phyloP scores from a whole-genome alignment of 2,113 vertebrate genomes.

The Cryptotis parvus region DNA sequence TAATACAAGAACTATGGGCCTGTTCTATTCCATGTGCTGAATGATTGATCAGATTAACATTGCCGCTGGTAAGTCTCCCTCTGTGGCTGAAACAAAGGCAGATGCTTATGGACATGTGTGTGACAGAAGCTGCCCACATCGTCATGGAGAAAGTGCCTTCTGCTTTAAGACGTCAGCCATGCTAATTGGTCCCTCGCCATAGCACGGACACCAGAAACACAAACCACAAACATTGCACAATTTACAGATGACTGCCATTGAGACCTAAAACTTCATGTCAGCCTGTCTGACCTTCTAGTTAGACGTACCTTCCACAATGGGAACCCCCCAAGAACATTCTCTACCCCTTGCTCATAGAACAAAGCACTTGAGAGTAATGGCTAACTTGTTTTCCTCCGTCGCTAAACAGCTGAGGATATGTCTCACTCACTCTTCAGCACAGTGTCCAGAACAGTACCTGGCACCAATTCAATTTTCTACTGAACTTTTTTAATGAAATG shows the following conservation, averaged over 20 bases:
- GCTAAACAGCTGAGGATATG: background rate
- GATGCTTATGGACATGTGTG: background rate
- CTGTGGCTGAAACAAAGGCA: background rate
- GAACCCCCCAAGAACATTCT: background rate
- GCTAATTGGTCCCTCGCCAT: background rate
- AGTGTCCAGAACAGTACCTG: background rate
- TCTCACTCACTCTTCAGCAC: background rate
- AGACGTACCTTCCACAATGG: conserved; percentile 26
- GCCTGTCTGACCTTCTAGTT: background rate
- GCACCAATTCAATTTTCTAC: background rate
- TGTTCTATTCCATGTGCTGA: background rate
- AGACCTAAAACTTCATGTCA: background rate
- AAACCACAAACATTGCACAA: background rate
- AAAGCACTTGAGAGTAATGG: background rate
- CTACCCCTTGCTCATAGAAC: background rate
- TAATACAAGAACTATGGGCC: background rate
- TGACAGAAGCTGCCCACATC: conserved; percentile 18
- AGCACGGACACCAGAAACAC: background rate
- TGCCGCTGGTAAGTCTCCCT: background rate
- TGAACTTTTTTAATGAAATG: background rate
- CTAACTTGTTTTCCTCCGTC: background rate
- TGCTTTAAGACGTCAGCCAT: conserved; percentile 18
- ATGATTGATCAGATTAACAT: conserved; percentile 45
- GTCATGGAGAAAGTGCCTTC: background rate
- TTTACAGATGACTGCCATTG: conserved; percentile 9